A percentile compares a stretch with the other conserved stretches of the same genome.
Evolutionary conservation across 2,113 vertebrate species (phyloP).

Genomic region (Dissostichus mawsoni): DNA sequence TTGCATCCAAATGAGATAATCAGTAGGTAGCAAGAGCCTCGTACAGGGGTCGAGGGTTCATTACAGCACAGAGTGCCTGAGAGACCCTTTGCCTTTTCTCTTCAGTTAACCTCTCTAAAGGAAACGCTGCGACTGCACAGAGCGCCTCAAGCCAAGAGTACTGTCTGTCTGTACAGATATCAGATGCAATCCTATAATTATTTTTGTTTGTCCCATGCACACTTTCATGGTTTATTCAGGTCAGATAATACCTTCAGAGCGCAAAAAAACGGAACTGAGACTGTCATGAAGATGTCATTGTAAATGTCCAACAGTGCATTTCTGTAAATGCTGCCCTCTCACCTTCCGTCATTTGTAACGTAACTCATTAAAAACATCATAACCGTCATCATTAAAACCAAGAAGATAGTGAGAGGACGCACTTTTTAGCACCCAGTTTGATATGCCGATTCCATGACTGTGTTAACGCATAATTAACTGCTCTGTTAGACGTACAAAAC

Average conservation of each 20-base stretch:
- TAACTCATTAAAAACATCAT: slow-evolving; percentile 21
- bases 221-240: slow-evolving; percentile 11
- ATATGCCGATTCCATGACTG: slow-evolving; percentile 4
- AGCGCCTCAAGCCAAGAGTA: slow-evolving; percentile 65
- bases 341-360: slow-evolving; percentile 20
- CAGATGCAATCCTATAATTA: slow-evolving; percentile 22
- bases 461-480: slow-evolving; percentile 2
- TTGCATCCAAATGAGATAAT: slow-evolving; percentile 80
- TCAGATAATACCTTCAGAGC: slow-evolving; percentile 19
- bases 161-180: slow-evolving; percentile 45
- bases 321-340: slow-evolving; percentile 41
- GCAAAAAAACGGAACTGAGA: slow-evolving; percentile 9
- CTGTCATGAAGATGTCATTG: slow-evolving; percentile 36
- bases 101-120: slow-evolving; percentile 56
- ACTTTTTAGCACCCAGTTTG: neutral
- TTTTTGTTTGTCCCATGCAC: slow-evolving; percentile 31
- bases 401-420: slow-evolving; percentile 23
- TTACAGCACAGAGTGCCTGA: slow-evolving; percentile 75
- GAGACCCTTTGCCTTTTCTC: slow-evolving; percentile 69
- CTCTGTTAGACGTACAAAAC: slow-evolving; percentile 17
- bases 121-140: slow-evolving; percentile 64
- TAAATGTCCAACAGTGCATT: slow-evolving; percentile 24
- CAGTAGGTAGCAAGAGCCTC: slow-evolving; percentile 57
- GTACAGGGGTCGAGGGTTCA: slow-evolving; percentile 35
- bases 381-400: slow-evolving; percentile 12